These are phyloP conservation scores for Dynastes hyllus DNA, from an alignment of 2,888 invertebrate genomes.

Conservation along the genomic window DNA sequence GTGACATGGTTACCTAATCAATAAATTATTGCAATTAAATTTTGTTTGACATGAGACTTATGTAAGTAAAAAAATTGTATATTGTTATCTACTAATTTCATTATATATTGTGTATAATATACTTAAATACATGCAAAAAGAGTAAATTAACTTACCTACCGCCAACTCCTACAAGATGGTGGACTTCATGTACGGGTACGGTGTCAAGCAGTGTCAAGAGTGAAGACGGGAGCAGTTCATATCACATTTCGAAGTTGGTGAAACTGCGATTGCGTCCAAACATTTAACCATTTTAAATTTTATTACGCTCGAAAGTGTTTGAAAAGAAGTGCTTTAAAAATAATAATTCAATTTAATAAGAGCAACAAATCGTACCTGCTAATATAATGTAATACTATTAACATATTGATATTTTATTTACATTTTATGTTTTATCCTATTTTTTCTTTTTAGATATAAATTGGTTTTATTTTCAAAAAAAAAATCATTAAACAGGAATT, in stretches of 20 bases:
- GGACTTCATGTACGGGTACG: not conserved
- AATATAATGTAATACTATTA: too few relatives aligned
- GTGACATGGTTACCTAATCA: constrained; percentile 44
- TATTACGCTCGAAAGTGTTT: too few relatives aligned
- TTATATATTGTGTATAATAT: not conserved
- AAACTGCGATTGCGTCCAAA: not conserved
- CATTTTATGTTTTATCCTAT: too few relatives aligned
- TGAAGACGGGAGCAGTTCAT: not conserved
- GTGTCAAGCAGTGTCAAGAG: not conserved
- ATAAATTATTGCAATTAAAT: constrained; percentile 2
- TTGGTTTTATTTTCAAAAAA: too few relatives aligned
- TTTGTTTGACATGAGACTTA: not conserved
- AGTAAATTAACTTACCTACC: constrained; percentile 22
- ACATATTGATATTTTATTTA: too few relatives aligned
- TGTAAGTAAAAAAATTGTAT: not conserved
- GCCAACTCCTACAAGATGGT: constrained; percentile 46
- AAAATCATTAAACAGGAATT: too few relatives aligned
- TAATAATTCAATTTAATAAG: too few relatives aligned
- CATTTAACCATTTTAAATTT: too few relatives aligned
- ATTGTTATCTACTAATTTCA: not conserved
- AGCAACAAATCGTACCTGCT: too few relatives aligned
- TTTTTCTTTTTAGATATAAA: too few relatives aligned
- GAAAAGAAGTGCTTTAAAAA: too few relatives aligned
- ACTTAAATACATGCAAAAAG: not conserved
- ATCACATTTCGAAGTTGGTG: constrained; percentile 1